phyloP scores from a whole-genome alignment of 1,140 invertebrate species.

The Zaprionus nigranus region DNA sequence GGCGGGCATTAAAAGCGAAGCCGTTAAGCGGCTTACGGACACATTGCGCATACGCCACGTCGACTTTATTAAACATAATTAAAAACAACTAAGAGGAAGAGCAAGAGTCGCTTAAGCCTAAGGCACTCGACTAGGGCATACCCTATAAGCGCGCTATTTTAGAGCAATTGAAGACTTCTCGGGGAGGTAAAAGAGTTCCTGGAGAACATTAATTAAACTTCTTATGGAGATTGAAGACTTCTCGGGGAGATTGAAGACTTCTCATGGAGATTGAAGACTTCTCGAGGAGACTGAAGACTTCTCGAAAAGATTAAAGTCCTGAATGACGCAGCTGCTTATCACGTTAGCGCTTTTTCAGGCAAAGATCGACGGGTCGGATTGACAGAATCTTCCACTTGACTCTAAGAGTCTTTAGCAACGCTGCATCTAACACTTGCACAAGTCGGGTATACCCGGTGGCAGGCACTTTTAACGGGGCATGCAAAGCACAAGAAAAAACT shows the following conservation, averaged over 20 bases:
- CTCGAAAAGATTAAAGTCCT: too few species aligned
- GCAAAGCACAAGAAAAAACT: slow-evolving; percentile 24
- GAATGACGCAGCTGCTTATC: too few species aligned
- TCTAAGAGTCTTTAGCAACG: too few species aligned
- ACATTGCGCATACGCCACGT: slow-evolving; percentile 45
- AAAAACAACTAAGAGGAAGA: slow-evolving; percentile 17
- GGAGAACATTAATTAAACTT: too few species aligned
- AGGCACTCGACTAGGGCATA: background rate
- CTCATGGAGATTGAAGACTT: too few species aligned
- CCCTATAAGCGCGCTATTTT: background rate
- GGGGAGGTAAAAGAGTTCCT: too few species aligned
- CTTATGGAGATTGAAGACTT: too few species aligned
- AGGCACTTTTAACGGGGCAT: background rate
- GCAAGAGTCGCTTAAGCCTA: background rate
- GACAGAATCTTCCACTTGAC: background rate
- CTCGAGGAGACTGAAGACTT: too few species aligned
- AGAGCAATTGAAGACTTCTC: too few species aligned
- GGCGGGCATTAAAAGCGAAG: slow-evolving; percentile 48
- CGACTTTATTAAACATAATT: slow-evolving; percentile 76
- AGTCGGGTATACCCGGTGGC: background rate
- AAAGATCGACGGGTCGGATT: background rate
- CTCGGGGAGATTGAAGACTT: too few species aligned
- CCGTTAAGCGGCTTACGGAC: slow-evolving; percentile 72
- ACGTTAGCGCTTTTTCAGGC: background rate
- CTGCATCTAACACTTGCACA: background rate